These are phyloP conservation scores for Hyla sarda DNA, from an alignment of 2,113 vertebrate genomes.

Conservation along the genomic window DNA sequence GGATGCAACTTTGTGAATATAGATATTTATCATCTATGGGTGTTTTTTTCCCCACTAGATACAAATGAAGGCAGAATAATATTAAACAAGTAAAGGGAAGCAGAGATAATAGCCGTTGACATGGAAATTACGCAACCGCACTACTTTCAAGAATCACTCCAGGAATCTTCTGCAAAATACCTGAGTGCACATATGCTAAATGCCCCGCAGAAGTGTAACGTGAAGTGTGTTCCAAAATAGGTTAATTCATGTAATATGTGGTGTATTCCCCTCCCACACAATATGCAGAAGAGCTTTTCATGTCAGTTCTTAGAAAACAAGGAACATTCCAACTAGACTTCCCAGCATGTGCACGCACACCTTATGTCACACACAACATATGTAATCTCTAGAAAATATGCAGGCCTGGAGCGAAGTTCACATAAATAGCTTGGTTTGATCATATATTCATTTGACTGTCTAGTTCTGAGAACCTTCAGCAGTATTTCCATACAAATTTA, in stretches of 20 bases:
- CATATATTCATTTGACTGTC: neutral
- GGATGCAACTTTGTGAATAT: neutral
- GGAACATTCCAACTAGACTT: slow-evolving; percentile 17
- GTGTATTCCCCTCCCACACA: neutral
- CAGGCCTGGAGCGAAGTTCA: neutral
- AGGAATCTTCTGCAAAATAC: neutral
- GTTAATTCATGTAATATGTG: neutral
- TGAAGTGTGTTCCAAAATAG: neutral
- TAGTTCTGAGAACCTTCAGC: neutral
- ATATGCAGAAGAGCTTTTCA: slow-evolving; percentile 17
- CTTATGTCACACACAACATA: slow-evolving; percentile 25
- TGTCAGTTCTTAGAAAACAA: slow-evolving; percentile 31
- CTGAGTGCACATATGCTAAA: slow-evolving; percentile 11
- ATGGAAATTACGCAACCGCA: neutral
- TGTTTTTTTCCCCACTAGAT: neutral
- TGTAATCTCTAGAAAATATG: neutral
- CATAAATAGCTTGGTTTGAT: neutral
- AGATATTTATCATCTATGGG: neutral
- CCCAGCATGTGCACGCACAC: slow-evolving; percentile 17
- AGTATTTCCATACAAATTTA: neutral
- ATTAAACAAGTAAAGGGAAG: neutral
- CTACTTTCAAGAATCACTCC: slow-evolving; percentile 10
- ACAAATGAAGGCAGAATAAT: neutral
- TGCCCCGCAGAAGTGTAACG: neutral
- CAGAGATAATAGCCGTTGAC: neutral